Conservation (phyloP, 2,888 invertebrate genomes). For the Caenorhabditis sp. region DNA sequence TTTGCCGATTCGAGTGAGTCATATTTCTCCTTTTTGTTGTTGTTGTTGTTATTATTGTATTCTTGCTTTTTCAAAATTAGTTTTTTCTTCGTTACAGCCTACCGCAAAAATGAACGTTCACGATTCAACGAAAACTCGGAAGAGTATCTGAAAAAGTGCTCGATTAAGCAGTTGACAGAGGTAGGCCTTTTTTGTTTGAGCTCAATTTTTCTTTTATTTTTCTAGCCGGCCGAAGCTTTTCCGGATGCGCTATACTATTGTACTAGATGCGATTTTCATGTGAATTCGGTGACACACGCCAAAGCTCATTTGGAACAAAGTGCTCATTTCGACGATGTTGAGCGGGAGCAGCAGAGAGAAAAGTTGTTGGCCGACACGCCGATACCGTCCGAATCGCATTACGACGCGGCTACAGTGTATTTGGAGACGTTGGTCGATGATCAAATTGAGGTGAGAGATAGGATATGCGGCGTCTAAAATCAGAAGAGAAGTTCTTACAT, state of each 20-base stretch:
- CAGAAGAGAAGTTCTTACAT: too few species aligned
- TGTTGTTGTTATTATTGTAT: not conserved
- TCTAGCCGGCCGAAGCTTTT: constrained; percentile 18
- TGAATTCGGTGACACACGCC: constrained; percentile 34
- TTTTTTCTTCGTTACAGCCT: constrained; percentile 3
- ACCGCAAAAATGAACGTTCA: constrained; percentile 1
- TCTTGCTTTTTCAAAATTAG: not conserved
- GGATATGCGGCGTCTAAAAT: too few species aligned
- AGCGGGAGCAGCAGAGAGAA: not conserved
- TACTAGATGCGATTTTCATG: constrained; percentile 40
- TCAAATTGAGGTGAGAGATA: not conserved
- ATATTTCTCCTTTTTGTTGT: not conserved
- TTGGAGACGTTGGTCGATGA: not conserved
- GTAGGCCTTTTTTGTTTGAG: not conserved
- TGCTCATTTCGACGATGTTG: constrained; percentile 21
- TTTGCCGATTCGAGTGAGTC: constrained; percentile 6
- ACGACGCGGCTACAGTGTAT: not conserved
- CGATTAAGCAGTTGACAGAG: constrained; percentile 6
- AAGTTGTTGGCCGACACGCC: not conserved
- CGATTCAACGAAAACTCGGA: constrained; percentile 17
- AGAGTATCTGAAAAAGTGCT: constrained; percentile 5
- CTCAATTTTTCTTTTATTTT: not conserved
- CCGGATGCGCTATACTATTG: constrained; percentile 51
- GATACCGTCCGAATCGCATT: not conserved
- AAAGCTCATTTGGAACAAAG: constrained; percentile 34